phyloP scores from a whole-genome alignment of 2,888 invertebrate species.

The Drosophila algonquin region DNA sequence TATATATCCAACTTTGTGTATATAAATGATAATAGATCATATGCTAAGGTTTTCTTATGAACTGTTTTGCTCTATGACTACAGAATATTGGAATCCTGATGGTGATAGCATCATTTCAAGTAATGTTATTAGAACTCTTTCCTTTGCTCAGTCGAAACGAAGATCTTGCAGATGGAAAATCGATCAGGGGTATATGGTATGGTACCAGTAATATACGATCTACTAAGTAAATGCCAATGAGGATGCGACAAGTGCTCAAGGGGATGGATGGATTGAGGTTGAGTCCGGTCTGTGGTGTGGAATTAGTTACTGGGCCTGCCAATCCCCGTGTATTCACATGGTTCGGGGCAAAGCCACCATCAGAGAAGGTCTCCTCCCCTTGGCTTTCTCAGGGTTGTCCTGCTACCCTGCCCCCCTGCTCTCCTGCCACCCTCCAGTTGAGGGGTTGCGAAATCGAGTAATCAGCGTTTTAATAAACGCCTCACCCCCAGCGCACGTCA shows the following conservation, averaged over 20 bases:
- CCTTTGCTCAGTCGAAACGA: too few species aligned
- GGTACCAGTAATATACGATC: too few species aligned
- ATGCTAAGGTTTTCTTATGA: too few species aligned
- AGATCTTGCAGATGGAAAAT: too few species aligned
- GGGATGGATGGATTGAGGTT: background rate
- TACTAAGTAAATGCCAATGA: background rate
- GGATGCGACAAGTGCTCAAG: background rate
- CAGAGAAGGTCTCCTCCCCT: background rate
- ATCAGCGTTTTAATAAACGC: conserved; percentile 67
- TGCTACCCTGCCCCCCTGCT: too few species aligned
- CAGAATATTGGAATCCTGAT: too few species aligned
- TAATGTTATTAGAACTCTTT: too few species aligned
- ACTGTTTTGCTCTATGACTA: too few species aligned
- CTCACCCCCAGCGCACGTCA: conserved; percentile 27
- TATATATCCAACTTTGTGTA: too few species aligned
- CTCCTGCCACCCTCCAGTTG: background rate
- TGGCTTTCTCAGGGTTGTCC: background rate
- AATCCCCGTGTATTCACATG: background rate
- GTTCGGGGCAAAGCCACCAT: background rate
- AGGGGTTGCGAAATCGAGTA: conserved; percentile 54
- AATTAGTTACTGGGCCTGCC: background rate
- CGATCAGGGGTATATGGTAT: too few species aligned
- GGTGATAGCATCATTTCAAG: too few species aligned
- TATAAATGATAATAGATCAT: too few species aligned
- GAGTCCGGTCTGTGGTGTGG: background rate